Percentiles rank a stretch among this genome's conserved stretches.
Conservation (phyloP, 2,888 invertebrate species). For the Agonopterix arenella region DNA sequence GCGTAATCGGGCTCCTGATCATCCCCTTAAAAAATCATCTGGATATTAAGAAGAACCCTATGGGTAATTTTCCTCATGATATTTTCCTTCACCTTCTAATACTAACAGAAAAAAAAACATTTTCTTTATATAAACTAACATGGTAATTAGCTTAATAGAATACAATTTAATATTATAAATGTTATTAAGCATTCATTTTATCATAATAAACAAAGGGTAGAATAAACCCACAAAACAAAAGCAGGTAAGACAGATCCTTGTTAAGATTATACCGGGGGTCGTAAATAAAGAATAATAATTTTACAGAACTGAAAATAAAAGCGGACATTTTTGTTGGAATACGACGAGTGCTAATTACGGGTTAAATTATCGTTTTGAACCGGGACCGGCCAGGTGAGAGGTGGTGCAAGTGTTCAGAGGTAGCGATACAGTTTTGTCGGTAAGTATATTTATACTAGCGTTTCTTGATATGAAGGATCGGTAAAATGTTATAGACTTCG, state of each 20-base stretch:
- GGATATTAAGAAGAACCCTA: too few species aligned
- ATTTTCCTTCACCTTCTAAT: too few species aligned
- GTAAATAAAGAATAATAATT: constrained; percentile 60
- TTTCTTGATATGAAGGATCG: too few species aligned
- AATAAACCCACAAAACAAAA: neutral
- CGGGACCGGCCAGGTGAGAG: constrained; percentile 17
- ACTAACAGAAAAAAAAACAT: too few species aligned
- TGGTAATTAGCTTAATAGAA: too few species aligned
- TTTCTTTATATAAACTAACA: too few species aligned
- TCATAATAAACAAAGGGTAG: neutral
- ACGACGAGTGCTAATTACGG: constrained; percentile 68
- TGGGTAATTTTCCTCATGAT: too few species aligned
- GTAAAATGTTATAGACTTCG: too few species aligned
- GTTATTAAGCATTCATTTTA: neutral
- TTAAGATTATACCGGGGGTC: constrained; percentile 41
- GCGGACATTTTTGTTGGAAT: constrained; percentile 62
- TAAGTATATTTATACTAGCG: too few species aligned
- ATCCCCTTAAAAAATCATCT: too few species aligned
- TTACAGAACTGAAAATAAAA: constrained; percentile 40
- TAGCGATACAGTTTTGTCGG: constrained; percentile 5
- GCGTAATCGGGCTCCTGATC: too few species aligned
- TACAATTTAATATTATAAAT: neutral
- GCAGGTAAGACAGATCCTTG: constrained; percentile 22
- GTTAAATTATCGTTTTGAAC: constrained; percentile 60
- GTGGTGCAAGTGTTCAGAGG: constrained; percentile 14